Conservation (phyloP, 2,113 vertebrate species). For the Oxyura jamaicensis region DNA sequence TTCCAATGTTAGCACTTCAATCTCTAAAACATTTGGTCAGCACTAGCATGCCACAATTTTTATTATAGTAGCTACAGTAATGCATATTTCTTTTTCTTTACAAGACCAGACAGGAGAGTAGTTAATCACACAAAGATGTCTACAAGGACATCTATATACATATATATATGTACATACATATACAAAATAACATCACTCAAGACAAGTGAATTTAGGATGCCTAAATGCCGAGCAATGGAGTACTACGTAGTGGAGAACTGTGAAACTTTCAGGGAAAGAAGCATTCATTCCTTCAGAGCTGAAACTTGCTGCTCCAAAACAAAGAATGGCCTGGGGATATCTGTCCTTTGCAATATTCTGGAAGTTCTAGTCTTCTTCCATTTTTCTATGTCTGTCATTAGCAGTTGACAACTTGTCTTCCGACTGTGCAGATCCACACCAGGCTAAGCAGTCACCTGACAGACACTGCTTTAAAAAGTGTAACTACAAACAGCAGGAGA, state of each 20-base stretch:
- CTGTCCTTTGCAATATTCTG: not conserved
- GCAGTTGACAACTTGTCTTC: not conserved
- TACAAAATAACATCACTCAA: not conserved
- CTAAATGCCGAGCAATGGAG: not conserved
- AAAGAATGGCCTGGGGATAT: not conserved
- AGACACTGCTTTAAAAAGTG: not conserved
- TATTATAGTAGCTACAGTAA: not conserved
- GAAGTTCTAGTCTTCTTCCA: not conserved
- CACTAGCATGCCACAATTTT: not conserved
- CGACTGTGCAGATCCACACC: not conserved
- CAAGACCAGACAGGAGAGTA: not conserved
- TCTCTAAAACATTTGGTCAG: not conserved
- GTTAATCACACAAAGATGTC: not conserved
- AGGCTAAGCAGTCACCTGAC: constrained; percentile 4
- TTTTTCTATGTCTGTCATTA: not conserved
- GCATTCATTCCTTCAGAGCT: not conserved
- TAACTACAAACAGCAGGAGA: not conserved
- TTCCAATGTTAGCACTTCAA: not conserved
- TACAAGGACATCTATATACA: not conserved
- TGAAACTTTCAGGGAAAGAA: not conserved
- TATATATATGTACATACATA: rapidly evolving
- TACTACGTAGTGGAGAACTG: not conserved
- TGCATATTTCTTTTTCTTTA: not conserved
- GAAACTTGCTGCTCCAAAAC: not conserved
- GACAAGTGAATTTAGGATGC: not conserved